These are phyloP conservation scores for Halcyon senegalensis DNA, from an alignment of 2,113 vertebrate genomes.

Conservation along the genomic window DNA sequence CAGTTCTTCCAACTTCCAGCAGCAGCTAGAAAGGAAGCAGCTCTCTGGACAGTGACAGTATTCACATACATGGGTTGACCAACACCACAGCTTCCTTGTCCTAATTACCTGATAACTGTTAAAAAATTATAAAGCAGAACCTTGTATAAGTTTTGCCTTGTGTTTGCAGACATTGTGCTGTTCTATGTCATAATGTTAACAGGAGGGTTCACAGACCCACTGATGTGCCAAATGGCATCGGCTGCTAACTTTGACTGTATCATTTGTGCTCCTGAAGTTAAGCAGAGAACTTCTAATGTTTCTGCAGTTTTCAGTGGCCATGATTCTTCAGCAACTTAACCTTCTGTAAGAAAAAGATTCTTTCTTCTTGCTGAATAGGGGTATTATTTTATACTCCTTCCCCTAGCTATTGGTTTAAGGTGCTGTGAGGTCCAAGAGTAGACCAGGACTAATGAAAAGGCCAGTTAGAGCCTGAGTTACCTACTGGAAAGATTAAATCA, in stretches of 20 bases:
- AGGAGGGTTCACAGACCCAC: background rate
- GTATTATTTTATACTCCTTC: background rate
- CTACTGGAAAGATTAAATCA: background rate
- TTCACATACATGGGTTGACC: accelerated
- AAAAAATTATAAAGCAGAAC: background rate
- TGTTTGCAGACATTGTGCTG: background rate
- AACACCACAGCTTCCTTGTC: background rate
- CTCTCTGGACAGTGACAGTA: background rate
- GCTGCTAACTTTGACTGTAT: background rate
- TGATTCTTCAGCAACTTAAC: background rate
- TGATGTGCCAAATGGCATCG: background rate
- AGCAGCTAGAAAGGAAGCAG: background rate
- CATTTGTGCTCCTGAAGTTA: background rate
- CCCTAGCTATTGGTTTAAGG: background rate
- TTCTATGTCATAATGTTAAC: background rate
- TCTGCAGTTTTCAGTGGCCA: background rate
- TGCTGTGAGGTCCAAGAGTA: background rate
- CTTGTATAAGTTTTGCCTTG: background rate
- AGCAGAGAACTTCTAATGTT: background rate
- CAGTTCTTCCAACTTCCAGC: background rate
- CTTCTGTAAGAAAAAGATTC: background rate
- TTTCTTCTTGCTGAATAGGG: background rate
- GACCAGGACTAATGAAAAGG: background rate
- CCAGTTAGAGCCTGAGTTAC: background rate
- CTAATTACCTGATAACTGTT: background rate